phyloP scores from a whole-genome alignment of 2,113 vertebrate species.

The Poecile atricapillus region DNA sequence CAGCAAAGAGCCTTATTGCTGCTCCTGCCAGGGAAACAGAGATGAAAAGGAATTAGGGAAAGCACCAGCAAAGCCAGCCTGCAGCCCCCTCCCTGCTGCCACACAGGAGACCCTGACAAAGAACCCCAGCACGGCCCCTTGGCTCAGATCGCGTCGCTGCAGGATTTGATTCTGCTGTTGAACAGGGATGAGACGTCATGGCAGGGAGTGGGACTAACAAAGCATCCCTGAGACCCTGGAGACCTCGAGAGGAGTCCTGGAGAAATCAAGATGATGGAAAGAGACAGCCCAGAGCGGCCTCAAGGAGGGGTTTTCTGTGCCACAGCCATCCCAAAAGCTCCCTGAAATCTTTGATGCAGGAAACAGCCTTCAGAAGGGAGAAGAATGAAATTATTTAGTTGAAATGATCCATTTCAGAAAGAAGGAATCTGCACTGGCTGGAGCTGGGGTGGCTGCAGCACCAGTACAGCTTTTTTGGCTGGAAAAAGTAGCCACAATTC shows the following conservation, averaged over 20 bases:
- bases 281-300: neutral
- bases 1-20: neutral
- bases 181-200: neutral
- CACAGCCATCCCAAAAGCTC: neutral
- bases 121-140: rapidly evolving
- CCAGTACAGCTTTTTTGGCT: neutral
- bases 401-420: neutral
- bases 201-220: neutral
- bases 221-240: neutral
- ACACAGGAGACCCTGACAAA: neutral
- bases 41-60: neutral
- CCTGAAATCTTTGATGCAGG: neutral
- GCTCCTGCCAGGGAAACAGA: neutral
- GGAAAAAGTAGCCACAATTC: rapidly evolving
- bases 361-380: neutral
- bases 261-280: neutral
- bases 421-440: neutral
- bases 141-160: rapidly evolving
- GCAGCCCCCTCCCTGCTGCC: neutral
- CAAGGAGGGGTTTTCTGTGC: neutral
- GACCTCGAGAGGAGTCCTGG: neutral
- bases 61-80: neutral
- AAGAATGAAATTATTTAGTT: neutral
- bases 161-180: neutral
- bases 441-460: neutral